Percentiles rank a stretch among this genome's conserved stretches.
Conservation (phyloP, 35 echinoderm and acorn worm species). For the Lytechinus pictus region DNA sequence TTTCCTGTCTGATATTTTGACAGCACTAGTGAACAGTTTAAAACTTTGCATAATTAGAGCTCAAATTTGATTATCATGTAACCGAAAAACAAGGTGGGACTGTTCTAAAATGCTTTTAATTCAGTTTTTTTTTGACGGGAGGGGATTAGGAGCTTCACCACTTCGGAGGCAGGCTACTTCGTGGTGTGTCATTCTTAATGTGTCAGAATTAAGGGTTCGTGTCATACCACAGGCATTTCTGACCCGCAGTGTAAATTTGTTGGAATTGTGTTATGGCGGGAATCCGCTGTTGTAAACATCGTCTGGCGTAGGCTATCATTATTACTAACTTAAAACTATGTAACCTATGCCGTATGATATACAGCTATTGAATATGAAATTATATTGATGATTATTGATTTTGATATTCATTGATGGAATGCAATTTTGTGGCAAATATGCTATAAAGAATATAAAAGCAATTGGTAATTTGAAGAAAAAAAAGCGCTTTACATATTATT, state of each 20-base stretch:
- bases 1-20: not conserved
- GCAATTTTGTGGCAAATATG: too few species aligned
- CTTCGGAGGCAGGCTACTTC: not conserved
- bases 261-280: slow-evolving; percentile 8
- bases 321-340: not conserved
- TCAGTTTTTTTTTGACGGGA: not conserved
- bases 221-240: not conserved
- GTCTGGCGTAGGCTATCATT: not conserved
- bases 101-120: not conserved
- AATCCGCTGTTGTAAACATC: not conserved
- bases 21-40: too few species aligned
- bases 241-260: not conserved
- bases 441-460: too few species aligned
- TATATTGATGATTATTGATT: too few species aligned
- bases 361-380: not conserved
- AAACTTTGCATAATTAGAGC: too few species aligned
- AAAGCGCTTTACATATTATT: too few species aligned
- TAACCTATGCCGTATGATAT: not conserved
- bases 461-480: too few species aligned
- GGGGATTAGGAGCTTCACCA: not conserved
- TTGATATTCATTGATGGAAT: too few species aligned
- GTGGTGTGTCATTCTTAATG: not conserved
- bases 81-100: not conserved
- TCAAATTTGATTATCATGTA: too few species aligned
- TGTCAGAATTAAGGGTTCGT: not conserved